phyloP scores from a whole-genome alignment of 2,797 vertebrate genomes.

The Anniella stebbinsi region DNA sequence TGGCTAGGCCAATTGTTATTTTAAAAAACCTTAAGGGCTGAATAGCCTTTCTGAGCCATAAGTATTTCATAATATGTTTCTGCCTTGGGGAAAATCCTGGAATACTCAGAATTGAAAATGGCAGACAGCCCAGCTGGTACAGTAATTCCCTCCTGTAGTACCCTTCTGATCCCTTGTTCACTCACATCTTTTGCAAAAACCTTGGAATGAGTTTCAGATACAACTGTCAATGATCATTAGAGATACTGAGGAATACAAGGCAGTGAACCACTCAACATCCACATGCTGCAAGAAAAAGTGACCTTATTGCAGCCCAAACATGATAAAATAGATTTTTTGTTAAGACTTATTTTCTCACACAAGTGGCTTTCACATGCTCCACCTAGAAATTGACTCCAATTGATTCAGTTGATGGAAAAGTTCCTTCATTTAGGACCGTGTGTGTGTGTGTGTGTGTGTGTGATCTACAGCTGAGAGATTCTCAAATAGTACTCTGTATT shows the following conservation, averaged over 20 bases:
- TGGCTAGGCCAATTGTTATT: constrained; percentile 22
- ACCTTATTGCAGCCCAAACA: neutral
- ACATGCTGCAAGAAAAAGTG: neutral
- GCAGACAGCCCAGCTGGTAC: neutral
- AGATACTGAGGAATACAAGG: neutral
- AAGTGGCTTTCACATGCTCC: too few species aligned
- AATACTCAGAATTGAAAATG: constrained; percentile 34
- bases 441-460: neutral
- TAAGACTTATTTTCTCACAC: neutral
- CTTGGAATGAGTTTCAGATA: neutral
- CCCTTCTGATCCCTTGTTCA: neutral
- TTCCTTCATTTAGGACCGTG: neutral
- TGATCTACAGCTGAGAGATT: neutral
- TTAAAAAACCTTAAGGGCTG: constrained; percentile 46
- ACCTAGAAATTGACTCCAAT: neutral
- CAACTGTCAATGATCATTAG: neutral
- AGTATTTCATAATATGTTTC: constrained; percentile 5
- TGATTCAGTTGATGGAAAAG: neutral
- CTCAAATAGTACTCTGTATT: constrained; percentile 3
- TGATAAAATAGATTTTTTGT: neutral
- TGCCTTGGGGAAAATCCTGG: constrained; percentile 54
- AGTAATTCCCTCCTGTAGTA: constrained; percentile 1
- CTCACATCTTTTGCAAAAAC: neutral
- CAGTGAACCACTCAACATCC: neutral
- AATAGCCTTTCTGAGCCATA: constrained; percentile 45